Evolutionary conservation across 2,113 vertebrate species (phyloP), one percentile per base, ranked within the genome.

Genomic region (Phalacrocorax carbo): DNA sequence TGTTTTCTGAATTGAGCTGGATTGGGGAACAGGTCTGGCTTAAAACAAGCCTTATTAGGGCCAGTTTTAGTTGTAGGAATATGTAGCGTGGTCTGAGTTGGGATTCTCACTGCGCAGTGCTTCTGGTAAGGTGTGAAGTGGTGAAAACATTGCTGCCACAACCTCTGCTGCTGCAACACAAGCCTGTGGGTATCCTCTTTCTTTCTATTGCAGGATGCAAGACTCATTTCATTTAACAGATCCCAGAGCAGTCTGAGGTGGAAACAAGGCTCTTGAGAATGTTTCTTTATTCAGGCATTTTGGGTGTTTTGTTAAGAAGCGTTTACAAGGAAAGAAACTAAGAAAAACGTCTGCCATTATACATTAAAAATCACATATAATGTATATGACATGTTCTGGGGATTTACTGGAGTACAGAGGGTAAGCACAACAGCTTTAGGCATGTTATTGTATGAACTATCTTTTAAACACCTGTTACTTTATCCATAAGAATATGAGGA

Each of bases 301-400:
- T 82, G 26, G 71, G 32, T 40, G 32, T 77, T 94, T 76, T 4
- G 1, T 64, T 77, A 70, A 61, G 49, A 46, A 81, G 18, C 0
- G 0, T 30, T 70, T 51, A 18, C 2, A 5, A 38, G 30, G 23
- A 65, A 55, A 73, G 40, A 58, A 80, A 29, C 14, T 38, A 27
- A 22, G 30, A 12, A 66, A 46, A 91, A 10, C 13, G 12, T 36
- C 23, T 68, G 54, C 60, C 1, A 0, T 42, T 86, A 11, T 7
- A 21, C 0, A 0, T 65, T 52, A 65, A 90, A 17, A 9, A 6
- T 58, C 14, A n/a, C 9, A 9, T 51, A 2, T 51, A 16, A 40
- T 0, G 0, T 44, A 5, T 16, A 0, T 65, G 36, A 11, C 4
- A 1, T 19, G 9, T 89, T 89, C 38, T 87, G 36, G 69, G 49